Percentiles rank a stretch among this genome's conserved stretches.
phyloP scores from a whole-genome alignment of 2,888 invertebrate genomes.

The Linyphia triangularis region DNA sequence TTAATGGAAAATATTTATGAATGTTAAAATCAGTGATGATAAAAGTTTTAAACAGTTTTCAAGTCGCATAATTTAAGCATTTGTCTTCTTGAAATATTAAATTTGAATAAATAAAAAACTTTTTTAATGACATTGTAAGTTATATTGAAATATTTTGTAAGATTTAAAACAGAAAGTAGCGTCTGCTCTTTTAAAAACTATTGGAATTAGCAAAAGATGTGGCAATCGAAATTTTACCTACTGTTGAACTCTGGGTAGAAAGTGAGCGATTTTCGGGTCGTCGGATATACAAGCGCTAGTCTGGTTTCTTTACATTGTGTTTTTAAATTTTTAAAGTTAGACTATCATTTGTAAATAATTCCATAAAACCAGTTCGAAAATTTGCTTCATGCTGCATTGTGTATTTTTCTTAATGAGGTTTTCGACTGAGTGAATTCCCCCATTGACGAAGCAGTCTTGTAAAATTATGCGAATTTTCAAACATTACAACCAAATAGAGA shows the following conservation, averaged over 20 bases:
- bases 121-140: neutral
- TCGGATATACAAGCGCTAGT: constrained; percentile 52
- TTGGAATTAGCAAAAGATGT: neutral
- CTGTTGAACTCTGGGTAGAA: constrained; percentile 56
- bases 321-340: constrained; percentile 11
- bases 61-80: too few species aligned
- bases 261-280: constrained; percentile 68
- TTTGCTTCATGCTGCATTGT: neutral
- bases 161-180: neutral
- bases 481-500: neutral
- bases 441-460: constrained; percentile 12
- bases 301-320: constrained; percentile 51
- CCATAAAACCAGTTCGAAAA: neutral
- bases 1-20: too few species aligned
- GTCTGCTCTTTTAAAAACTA: neutral
- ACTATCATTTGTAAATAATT: neutral
- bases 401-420: neutral
- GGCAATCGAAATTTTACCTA: constrained; percentile 8
- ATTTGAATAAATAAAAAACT: too few species aligned
- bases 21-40: too few species aligned
- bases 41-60: too few species aligned
- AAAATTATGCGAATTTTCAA: constrained; percentile 56
- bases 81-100: too few species aligned
- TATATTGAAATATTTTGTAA: neutral
- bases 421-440: neutral